These are phyloP conservation scores for Onychomys arenicola DNA, from an alignment of 2,797 vertebrate species.

Conservation along the genomic window DNA sequence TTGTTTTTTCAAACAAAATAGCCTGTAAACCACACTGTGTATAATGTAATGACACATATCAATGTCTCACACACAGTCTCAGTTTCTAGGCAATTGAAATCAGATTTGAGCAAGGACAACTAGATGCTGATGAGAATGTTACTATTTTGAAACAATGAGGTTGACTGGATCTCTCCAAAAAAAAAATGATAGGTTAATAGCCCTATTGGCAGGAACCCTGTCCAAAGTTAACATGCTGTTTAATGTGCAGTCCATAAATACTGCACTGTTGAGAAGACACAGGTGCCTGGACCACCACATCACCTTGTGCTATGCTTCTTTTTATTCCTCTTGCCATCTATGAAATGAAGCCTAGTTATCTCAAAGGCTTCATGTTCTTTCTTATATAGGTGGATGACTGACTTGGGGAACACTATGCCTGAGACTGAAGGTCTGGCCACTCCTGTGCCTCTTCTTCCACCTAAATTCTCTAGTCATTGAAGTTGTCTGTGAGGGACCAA, in stretches of 20 bases:
- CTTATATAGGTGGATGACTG: neutral
- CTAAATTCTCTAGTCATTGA: conserved; percentile 1
- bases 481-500: neutral
- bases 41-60: conserved; percentile 69
- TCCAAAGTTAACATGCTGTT: conserved; percentile 73
- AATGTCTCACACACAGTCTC: conserved; percentile 52
- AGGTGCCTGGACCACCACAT: neutral
- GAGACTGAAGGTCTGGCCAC: neutral
- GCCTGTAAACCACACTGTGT: conserved; percentile 51
- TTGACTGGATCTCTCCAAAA: conserved; percentile 67
- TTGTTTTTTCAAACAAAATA: conserved; percentile 66
- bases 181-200: conserved; percentile 45
- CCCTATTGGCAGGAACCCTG: conserved; percentile 66
- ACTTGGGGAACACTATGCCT: neutral
- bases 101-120: conserved; percentile 60
- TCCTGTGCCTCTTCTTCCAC: too few species aligned
- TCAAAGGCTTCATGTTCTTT: neutral
- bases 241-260: conserved; percentile 48
- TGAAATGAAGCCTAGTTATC: neutral
- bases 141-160: conserved; percentile 68
- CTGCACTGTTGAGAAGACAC: conserved; percentile 51
- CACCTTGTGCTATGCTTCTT: neutral
- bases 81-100: conserved; percentile 73
- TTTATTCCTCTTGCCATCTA: neutral
- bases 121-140: conserved; percentile 47